These are phyloP conservation scores for Elanoides forficatus DNA, from an alignment of 2,113 vertebrate species.

Conservation along the genomic window DNA sequence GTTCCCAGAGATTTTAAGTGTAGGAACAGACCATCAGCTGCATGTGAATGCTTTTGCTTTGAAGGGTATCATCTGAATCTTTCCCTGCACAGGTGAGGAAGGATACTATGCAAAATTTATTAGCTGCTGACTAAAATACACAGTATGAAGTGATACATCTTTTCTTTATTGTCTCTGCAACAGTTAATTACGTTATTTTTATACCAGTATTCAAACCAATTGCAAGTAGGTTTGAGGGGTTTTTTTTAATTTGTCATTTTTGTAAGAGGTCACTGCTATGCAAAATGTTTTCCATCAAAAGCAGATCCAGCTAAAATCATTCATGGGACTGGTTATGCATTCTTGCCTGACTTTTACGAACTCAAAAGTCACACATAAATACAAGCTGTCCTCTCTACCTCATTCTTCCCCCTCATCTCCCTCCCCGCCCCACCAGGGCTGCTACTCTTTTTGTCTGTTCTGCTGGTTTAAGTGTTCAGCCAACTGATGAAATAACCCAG, in stretches of 20 bases:
- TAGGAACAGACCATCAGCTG: neutral
- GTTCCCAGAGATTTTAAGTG: neutral
- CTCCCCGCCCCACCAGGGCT: neutral
- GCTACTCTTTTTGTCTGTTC: neutral
- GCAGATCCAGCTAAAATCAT: neutral
- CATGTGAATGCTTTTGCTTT: neutral
- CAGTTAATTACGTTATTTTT: neutral
- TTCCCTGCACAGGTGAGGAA: neutral
- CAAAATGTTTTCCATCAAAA: constrained; percentile 37
- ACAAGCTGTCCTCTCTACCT: neutral
- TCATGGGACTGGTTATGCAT: neutral
- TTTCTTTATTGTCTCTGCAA: neutral
- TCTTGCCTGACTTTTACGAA: constrained; percentile 16
- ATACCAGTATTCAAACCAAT: neutral
- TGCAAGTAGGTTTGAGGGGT: neutral
- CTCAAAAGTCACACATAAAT: neutral
- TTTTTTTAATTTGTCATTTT: neutral
- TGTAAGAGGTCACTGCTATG: neutral
- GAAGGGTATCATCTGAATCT: neutral
- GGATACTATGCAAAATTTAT: neutral
- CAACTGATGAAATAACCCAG: neutral
- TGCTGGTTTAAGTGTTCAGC: neutral
- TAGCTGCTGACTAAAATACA: neutral
- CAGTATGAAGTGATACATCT: neutral
- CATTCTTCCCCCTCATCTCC: neutral